Base-by-base conservation (phyloP, 2,888 invertebrate species). In the Eupsilia transversa region DNA sequence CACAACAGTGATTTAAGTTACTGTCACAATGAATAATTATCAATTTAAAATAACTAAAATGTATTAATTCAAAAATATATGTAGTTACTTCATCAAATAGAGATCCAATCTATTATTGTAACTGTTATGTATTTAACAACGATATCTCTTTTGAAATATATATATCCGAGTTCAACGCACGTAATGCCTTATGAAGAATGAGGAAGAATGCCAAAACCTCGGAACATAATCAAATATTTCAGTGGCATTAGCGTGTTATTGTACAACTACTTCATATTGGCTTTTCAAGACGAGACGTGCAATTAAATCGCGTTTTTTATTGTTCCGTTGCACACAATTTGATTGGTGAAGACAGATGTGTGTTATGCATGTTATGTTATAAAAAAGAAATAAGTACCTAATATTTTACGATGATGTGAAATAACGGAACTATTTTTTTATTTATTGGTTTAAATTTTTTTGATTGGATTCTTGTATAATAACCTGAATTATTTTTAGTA, bases 221-320 rank as follows among this genome's bases (percentile, higher is more conserved):
- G 79, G 83, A 74, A 73, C 68, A 71, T 69, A 77, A 82, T 82
- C 74, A 83, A 82, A 83, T 82, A 80, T 67, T 84, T 86, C 56
- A 80, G 77, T 77, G 66, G 74, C 60, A 74, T 86, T 81, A 61
- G 77, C 85, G 85, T 86, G 85, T 64, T 85, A 72, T 70, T 86
- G 41, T 66, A 84, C 80, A 77, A 79, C 74, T 54, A 72, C 77
- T 77, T 84, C 33, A 75, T 74, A 71, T 69, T 54, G 63, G 61
- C 57, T 46, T 74, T 83, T 70, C 54, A 68, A 83, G 70, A 60
- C 70, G 69, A 85, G 83, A 83, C 80, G 52, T 61, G 83, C 33
- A 63, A 49, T 71, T 83, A 83, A 54, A 54, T 66, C 20, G 41
- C 1, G 69, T 60, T 80, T 65, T 82, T 79, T 79, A 72, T 73